Conservation (phyloP, 2,888 invertebrate genomes). For the Bedellia somnulentella region DNA sequence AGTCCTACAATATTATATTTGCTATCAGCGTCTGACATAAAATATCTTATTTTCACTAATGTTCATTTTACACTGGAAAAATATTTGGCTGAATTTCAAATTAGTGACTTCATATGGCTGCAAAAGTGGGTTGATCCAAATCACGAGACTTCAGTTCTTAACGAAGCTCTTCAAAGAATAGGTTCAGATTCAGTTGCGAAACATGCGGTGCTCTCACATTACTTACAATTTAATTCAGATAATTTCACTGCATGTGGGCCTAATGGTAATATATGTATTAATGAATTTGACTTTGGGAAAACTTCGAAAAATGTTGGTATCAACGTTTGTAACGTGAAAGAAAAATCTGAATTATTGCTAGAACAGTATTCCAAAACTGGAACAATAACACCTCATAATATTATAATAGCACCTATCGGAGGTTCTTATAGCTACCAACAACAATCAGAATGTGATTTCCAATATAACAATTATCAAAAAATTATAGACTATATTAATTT, state of each 20-base stretch:
- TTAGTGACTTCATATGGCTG: conserved; percentile 88
- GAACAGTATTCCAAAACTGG: conserved; percentile 90
- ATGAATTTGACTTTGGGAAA: conserved; percentile 68
- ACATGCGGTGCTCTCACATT: conserved; percentile 33
- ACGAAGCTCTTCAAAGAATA: conserved; percentile 25
- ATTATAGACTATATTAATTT: conserved; percentile 84
- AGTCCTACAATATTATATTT: conserved; percentile 90
- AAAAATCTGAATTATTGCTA: conserved; percentile 79
- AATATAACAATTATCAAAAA: conserved; percentile 87
- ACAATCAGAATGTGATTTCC: conserved; percentile 90
- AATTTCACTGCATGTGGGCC: conserved; percentile 40
- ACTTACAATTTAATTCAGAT: conserved; percentile 36
- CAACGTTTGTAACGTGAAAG: conserved; percentile 78
- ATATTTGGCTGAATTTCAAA: conserved; percentile 82
- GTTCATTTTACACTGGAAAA: conserved; percentile 94
- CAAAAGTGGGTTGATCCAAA: conserved; percentile 74
- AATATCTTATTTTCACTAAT: conserved; percentile 83
- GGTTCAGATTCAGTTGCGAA: conserved; percentile 32
- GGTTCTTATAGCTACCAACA: conserved; percentile 90
- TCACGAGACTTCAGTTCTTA: conserved; percentile 20
- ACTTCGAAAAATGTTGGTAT: conserved; percentile 75
- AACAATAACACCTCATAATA: conserved; percentile 85
- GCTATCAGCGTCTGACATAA: conserved; percentile 75
- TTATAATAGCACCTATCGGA: conserved; percentile 88
- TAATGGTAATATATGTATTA: conserved; percentile 20